Evolutionary conservation across 2,113 vertebrate species (phyloP), one percentile per base, ranked within the genome.

Genomic region (Tichodroma muraria): DNA sequence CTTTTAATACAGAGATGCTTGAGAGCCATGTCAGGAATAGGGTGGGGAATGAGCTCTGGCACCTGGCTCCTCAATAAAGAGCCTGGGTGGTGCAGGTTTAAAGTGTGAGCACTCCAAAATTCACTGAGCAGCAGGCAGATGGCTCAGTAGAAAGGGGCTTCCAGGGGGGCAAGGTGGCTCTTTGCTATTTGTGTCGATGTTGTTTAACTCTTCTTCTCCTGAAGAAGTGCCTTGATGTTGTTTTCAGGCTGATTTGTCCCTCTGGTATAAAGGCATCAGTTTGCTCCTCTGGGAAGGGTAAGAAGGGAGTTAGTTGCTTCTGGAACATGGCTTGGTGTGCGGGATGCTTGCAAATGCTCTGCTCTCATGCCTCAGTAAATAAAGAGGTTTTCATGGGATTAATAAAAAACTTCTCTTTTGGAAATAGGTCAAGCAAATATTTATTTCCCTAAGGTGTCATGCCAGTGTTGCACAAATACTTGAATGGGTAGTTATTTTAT

Each of bases 391-490:
- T 82, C 45, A n/a, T 61, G 84, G 54, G 78, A 73, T 57, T 90
- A 77, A 31, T 8, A 14, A 75, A 57, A 80, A 90, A 57, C 65
- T 72, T 84, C 53, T 87, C 37, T 31, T 75, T 42, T 65, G 40
- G 59, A 91, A 95, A 70, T 54, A 84, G 77, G 79, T 91, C 85
- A 85, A 69, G 42, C 81, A 94, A 91, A 88, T 94, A 89, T 38
- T 95, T 87, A 72, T 92, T 87, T 80, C 82, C 63, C 50, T 66
- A 42, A 91, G 75, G 91, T 95, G 95, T 89, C 37, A 37, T 49
- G 35, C 27, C 42, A 85, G 25, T 50, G 47, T 85, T 85, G 31
- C 68, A 88, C 50, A 56, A 80, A 85, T 56, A 61, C 59, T 78
- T 73, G 27, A 80, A 73, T 49, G 31, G 81, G 42, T 42, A 77